These are phyloP conservation scores for Pseudomugil gertrudae DNA, from an alignment of 2,797 vertebrate genomes.

Conservation along the genomic window DNA sequence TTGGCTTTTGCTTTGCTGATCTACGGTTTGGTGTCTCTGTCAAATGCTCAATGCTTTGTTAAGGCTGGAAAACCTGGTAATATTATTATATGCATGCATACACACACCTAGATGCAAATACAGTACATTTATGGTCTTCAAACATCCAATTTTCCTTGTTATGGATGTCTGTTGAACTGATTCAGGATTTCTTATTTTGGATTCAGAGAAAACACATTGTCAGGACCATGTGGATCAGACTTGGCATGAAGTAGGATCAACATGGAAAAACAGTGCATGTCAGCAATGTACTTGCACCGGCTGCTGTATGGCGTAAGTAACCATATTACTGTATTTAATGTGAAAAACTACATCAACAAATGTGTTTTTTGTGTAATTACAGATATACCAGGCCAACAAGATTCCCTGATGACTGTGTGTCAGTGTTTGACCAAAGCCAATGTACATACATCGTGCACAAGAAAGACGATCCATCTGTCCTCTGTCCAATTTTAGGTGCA, in stretches of 20 bases:
- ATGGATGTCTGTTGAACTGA: neutral
- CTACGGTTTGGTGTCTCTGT: constrained; percentile 45
- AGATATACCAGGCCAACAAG: neutral
- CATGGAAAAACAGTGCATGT: constrained; percentile 68
- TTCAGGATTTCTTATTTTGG: neutral
- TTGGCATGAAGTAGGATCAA: constrained; percentile 50
- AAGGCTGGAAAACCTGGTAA: fast-evolving
- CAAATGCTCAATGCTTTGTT: neutral
- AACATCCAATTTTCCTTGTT: neutral
- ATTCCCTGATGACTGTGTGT: constrained; percentile 56
- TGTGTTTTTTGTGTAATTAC: constrained; percentile 37
- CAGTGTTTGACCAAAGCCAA: constrained; percentile 47
- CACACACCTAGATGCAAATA: neutral
- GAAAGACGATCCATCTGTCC: constrained; percentile 38
- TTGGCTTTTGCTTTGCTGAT: constrained; percentile 59
- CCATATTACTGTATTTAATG: neutral
- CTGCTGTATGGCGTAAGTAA: constrained; percentile 63
- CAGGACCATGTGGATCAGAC: constrained; percentile 39
- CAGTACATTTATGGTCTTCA: neutral
- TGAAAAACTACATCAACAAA: neutral
- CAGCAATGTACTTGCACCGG: constrained; percentile 20
- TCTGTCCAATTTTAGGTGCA: constrained; percentile 33
- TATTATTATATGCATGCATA: neutral
- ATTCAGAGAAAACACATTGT: constrained; percentile 56
- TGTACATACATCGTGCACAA: constrained; percentile 71